Evolutionary conservation across 2,113 vertebrate species (phyloP), one percentile per base, ranked within the genome.

Genomic region (Chitala chitala): DNA sequence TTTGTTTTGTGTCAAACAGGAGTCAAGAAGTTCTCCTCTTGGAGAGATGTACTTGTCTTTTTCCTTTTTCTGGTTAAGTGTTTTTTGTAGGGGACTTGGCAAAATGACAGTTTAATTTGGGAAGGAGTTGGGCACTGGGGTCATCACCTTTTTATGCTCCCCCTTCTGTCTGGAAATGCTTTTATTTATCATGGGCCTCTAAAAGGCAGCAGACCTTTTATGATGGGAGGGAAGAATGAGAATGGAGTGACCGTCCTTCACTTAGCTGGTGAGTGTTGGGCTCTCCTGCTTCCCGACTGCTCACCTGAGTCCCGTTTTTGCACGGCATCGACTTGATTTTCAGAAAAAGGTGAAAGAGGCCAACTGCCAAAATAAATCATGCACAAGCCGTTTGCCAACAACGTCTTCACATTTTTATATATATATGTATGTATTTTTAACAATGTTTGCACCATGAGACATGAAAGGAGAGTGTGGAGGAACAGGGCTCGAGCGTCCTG

Each of bases 61-160:
- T n/a, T n/a, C n/a, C n/a, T n/a, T n/a, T n/a, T n/a, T n/a, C n/a
- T n/a, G n/a, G n/a, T 78, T 48, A 33, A 70, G 53, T 8, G 4
- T 42, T 33, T 38, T 71, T 58, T 75, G 44, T 69, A 36, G 20
- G 10, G 63, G 54, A 29, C 17, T 54, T n/a, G 5, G 8, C 31
- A 38, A 9, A 12, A 44, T 12, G 36, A 6, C 26, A 38, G 53
- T 13, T 29, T 71, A 9, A 13, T n/a, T n/a, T 26, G 4, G 44
- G 17, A 31, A 13, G 1, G 59, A 40, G 26, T 20, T 36, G 17
- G 29, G 46, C 2, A 38, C 29, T 64, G 64, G 64, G 75, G 15
- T 82, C 82, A 77, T 80, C 84, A 73, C 88, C 86, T 71, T 74
- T 90, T 90, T 85, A 90, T 89, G 85, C 89, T 91, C 91, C 89